These are phyloP conservation scores for Lucifuga dentata DNA, from an alignment of 2,113 vertebrate genomes.

Conservation along the genomic window DNA sequence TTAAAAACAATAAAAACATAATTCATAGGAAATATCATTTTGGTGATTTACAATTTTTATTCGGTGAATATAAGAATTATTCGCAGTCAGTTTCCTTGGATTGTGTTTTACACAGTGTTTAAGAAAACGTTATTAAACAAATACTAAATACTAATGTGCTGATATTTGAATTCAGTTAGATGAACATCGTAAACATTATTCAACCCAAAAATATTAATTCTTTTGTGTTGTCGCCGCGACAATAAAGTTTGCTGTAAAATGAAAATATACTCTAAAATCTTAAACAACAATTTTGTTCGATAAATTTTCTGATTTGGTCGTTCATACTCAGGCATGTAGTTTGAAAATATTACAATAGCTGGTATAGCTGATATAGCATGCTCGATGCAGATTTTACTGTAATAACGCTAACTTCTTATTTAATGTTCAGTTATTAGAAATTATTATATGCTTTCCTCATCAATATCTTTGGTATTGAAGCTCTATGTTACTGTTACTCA, in stretches of 20 bases:
- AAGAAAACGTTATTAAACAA: neutral
- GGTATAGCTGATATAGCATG: neutral
- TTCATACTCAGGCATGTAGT: neutral
- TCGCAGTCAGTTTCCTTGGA: neutral
- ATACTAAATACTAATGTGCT: constrained; percentile 4
- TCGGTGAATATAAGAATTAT: neutral
- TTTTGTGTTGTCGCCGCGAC: neutral
- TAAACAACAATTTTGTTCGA: neutral
- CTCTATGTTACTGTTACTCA: neutral
- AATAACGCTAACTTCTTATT: neutral
- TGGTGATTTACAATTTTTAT: neutral
- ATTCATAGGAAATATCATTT: constrained; percentile 1
- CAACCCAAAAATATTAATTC: neutral
- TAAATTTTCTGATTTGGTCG: neutral
- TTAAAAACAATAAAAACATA: neutral
- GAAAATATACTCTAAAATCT: neutral
- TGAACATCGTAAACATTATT: neutral
- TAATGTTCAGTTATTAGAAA: neutral
- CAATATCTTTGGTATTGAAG: no score
- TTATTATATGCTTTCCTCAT: neutral
- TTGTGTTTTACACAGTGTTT: neutral
- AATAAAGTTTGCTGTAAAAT: neutral
- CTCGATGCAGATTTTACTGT: neutral
- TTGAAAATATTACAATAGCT: neutral
- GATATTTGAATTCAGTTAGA: neutral